A percentile compares a stretch with the other conserved stretches of the same genome.
Evolutionary conservation across 2,797 vertebrate species (phyloP).

Genomic region (Bradypodion pumilum): DNA sequence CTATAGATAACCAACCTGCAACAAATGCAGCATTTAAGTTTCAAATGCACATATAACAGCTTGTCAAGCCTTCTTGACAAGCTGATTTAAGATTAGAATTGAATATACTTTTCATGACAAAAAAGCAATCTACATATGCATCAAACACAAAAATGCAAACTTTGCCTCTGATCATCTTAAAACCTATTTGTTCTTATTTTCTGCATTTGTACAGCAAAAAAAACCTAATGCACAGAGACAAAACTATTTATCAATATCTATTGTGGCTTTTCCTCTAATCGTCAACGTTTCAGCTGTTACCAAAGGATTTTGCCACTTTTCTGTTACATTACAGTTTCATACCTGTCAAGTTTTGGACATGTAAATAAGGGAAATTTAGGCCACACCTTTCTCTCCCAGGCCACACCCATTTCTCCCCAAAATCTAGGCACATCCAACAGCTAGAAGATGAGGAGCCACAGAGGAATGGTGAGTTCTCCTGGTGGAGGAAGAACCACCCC

Average conservation of each 20-base stretch:
- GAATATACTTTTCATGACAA: background rate
- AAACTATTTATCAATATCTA: slow-evolving; percentile 6
- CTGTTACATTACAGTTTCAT: background rate
- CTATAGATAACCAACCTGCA: background rate
- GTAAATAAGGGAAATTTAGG: too few species aligned
- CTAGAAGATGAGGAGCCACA: too few species aligned
- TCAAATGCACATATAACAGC: background rate
- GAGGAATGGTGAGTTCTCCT: too few species aligned
- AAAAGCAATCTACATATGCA: slow-evolving; percentile 4
- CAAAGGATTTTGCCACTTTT: background rate
- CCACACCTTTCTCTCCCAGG: too few species aligned
- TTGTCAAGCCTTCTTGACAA: background rate
- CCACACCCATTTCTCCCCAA: too few species aligned
- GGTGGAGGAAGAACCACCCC: too few species aligned
- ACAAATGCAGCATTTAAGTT: background rate
- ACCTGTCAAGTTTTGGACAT: too few species aligned
- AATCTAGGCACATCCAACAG: too few species aligned
- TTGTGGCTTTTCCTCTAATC: background rate
- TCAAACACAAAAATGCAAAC: background rate
- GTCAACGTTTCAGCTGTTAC: slow-evolving; percentile 3
- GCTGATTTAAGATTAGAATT: slow-evolving; percentile 4
- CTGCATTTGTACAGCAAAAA: background rate
- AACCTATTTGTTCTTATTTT: slow-evolving; percentile 14
- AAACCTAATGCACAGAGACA: background rate
- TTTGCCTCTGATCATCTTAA: slow-evolving; percentile 2